Base-by-base conservation (phyloP, 2,888 invertebrate genomes). In the Heliconius ethilla region DNA sequence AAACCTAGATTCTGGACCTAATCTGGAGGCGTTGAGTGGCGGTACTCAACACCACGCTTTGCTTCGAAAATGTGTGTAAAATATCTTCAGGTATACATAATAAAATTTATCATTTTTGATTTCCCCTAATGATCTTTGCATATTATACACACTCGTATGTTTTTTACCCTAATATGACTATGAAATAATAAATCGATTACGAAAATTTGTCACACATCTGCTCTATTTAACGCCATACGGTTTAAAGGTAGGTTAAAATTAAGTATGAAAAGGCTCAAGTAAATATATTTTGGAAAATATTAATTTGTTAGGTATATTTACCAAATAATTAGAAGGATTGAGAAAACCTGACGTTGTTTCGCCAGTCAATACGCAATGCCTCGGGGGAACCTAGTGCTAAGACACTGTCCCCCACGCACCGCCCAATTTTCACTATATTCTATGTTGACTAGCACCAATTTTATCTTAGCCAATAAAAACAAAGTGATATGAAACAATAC, bases 401-500 rank as follows among this genome's bases (percentile, higher is more conserved):
- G 7, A 55, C 55, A 55, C 55, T 22, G 22, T 55, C 10, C 55
- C 9, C 55, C 22, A 9, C 18, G 22, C 22, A 55, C 22, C 55
- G 55, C 55, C 55, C 22, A 22, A 55, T 22, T 2, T 22, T 9
- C 55, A 45, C 18, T 15, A 45, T 45, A 18, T 45, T 6, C 2
- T 18, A 18, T 18, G 22, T 18, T 55, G 9, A 18, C 22, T 55
- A 55, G 22, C 55, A 7, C 22, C 10, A 33, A 4, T 66, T 22
- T 66, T 5, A 27, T 15, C 55, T 72, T n/a, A 72, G 82, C 94
- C 94, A 94, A 93, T 93, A 84, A 75, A 80, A 79, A 78, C 80
- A 81, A 82, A 80, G 82, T 83, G 83, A 88, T 91, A 93, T 94
- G 92, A 94, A 93, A 94, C 94, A 94, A 94, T 83, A 87, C 92